Evolutionary conservation across 2,888 invertebrate species (phyloP), one percentile per base, ranked within the genome.

Genomic region (Hoplodrina blanda): DNA sequence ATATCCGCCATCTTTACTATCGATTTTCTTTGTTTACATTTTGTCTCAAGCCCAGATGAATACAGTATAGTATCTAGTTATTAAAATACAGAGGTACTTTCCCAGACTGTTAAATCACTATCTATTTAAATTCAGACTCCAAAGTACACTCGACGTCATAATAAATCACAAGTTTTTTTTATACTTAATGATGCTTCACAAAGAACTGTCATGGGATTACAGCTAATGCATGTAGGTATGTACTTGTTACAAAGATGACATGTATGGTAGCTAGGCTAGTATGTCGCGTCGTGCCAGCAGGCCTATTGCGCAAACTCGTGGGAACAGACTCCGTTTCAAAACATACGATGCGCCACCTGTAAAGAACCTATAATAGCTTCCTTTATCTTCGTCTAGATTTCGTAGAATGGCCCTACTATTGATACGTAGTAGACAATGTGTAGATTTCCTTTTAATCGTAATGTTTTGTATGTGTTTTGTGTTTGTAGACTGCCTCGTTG

Each of bases 301-400:
- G 68, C 50, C 50, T 61, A 60, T 84, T 84, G 69, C 87, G 83
- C 83, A 80, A 86, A 76, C 79, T 70, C 90, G 91, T 91, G 91
- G 86, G 91, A 91, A 90, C 69, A 74, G 72, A 37, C 68, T 62
- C 63, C 49, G 80, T 86, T 83, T 89, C 89, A 86, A 87, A 88
- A 88, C 75, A 71, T 63, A 76, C 76, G 75, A 84, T 76, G 77
- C 82, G 87, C 87, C 86, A 86, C 88, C 88, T 82, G 86, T 80
- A 85, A 78, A 82, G 73, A 84, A 82, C 83, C 75, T 74, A 69
- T 89, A 91, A 90, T 85, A 81, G 85, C 85, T 91, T 90, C 90
- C 90, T 89, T 81, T 85, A 87, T 85, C 84, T 86, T 80, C 76
- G 62, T 54, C 61, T 78, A 67, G 66, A 75, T 64, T 76, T 71